These are phyloP conservation scores for Grus americana DNA, from an alignment of 2,113 vertebrate species.

Conservation along the genomic window DNA sequence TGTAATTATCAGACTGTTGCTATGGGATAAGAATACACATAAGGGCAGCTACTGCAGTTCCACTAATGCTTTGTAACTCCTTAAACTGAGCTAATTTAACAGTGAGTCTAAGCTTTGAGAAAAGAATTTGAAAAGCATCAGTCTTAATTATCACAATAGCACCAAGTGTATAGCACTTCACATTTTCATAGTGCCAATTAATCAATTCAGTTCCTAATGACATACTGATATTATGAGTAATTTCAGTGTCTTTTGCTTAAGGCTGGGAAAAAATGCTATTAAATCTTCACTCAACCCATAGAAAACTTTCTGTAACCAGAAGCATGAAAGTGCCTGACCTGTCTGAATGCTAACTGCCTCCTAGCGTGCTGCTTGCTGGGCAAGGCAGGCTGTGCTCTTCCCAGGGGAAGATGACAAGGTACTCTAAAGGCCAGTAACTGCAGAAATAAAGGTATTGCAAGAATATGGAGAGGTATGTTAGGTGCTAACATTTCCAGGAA, in stretches of 20 bases:
- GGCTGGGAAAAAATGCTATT: neutral
- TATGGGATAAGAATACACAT: neutral
- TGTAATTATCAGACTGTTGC: neutral
- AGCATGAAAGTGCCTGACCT: neutral
- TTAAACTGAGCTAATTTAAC: neutral
- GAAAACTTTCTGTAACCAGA: neutral
- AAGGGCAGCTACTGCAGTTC: neutral
- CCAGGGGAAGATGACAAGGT: neutral
- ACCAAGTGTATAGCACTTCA: neutral
- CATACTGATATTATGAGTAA: neutral
- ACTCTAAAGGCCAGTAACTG: neutral
- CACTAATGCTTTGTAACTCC: neutral
- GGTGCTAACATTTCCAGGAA: neutral
- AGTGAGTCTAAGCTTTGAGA: neutral
- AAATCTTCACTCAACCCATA: neutral
- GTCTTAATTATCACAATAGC: slow-evolving; percentile 8
- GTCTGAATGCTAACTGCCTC: neutral
- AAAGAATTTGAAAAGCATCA: neutral
- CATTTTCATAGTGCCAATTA: neutral
- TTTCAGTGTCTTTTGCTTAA: neutral
- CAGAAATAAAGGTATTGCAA: neutral
- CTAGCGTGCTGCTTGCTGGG: neutral
- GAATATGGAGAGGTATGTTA: neutral
- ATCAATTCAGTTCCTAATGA: slow-evolving; percentile 14
- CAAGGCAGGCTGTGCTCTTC: neutral